These are phyloP conservation scores for Lophotis ruficrista DNA, from an alignment of 2,113 vertebrate species.

Conservation along the genomic window DNA sequence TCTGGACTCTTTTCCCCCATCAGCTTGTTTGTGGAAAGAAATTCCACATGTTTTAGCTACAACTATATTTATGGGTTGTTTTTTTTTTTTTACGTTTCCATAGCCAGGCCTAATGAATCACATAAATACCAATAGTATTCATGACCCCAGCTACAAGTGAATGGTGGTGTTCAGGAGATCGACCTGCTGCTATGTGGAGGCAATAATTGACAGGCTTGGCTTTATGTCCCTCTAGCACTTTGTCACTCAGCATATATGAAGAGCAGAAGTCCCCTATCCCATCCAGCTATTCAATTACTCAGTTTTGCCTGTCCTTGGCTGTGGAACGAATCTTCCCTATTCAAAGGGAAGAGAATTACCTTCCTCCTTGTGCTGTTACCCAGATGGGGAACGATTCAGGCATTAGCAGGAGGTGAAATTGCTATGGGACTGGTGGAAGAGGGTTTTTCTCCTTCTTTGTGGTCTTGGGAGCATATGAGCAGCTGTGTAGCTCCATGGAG, in stretches of 20 bases:
- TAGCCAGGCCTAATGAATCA: not conserved
- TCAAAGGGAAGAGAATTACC: not conserved
- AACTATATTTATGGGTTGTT: not conserved
- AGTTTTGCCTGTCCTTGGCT: not conserved
- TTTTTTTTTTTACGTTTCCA: not conserved
- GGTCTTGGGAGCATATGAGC: accelerated
- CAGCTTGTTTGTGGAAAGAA: not conserved
- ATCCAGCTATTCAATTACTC: not conserved
- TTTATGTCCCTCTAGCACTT: not conserved
- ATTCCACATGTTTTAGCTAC: not conserved
- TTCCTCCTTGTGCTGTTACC: not conserved
- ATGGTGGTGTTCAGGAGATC: not conserved
- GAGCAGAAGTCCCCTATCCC: not conserved
- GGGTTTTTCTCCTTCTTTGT: not conserved
- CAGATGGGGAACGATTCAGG: not conserved
- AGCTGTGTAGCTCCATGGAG: not conserved
- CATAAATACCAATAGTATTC: not conserved
- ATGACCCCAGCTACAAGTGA: not conserved
- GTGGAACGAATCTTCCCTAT: not conserved
- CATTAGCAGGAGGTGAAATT: not conserved
- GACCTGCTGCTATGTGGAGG: not conserved
- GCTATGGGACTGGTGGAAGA: not conserved
- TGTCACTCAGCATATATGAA: not conserved
- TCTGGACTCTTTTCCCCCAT: not conserved
- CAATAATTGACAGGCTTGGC: not conserved